Percentiles rank a stretch among this genome's conserved stretches.
These are phyloP conservation scores for Brachypterus glaber DNA, from an alignment of 2,888 invertebrate genomes.

Conservation along the genomic window DNA sequence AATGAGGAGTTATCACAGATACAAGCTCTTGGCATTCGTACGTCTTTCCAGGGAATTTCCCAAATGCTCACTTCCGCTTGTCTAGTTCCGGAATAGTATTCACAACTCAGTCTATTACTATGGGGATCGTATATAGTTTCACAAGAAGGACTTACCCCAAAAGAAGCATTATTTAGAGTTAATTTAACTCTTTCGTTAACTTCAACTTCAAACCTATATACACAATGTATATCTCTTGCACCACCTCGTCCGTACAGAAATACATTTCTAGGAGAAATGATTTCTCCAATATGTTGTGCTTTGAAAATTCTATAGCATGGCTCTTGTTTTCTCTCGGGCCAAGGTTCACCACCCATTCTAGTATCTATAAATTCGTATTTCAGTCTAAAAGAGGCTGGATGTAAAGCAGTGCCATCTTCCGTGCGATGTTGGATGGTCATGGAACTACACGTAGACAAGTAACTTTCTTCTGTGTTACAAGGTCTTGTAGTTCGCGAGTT, in stretches of 20 bases:
- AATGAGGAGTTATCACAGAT: conserved; percentile 65
- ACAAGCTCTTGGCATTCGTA: conserved; percentile 62
- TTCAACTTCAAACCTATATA: conserved; percentile 51
- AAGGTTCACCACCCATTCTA: conserved; percentile 58
- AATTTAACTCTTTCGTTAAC: conserved; percentile 54
- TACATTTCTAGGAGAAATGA: conserved; percentile 61
- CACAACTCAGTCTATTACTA: conserved; percentile 57
- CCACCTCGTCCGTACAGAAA: conserved; percentile 80
- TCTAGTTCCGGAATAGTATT: conserved; percentile 36
- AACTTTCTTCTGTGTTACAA: conserved; percentile 70
- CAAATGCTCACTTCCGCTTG: conserved; percentile 50
- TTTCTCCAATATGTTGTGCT: conserved; percentile 52
- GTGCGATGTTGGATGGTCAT: conserved; percentile 48
- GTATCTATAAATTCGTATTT: conserved; percentile 82
- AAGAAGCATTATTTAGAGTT: conserved; percentile 60
- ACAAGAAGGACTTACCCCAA: conserved; percentile 59
- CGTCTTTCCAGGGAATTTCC: conserved; percentile 65
- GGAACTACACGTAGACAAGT: conserved; percentile 50
- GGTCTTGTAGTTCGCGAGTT: conserved; percentile 67
- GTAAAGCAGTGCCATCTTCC: conserved; percentile 67
- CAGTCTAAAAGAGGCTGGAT: conserved; percentile 61
- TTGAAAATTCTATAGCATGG: conserved; percentile 55
- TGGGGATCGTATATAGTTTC: conserved; percentile 62
- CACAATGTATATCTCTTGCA: conserved; percentile 63
- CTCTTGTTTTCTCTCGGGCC: conserved; percentile 39